Conservation (phyloP, 2,113 vertebrate genomes). For the Sarotherodon lohbergeri region DNA sequence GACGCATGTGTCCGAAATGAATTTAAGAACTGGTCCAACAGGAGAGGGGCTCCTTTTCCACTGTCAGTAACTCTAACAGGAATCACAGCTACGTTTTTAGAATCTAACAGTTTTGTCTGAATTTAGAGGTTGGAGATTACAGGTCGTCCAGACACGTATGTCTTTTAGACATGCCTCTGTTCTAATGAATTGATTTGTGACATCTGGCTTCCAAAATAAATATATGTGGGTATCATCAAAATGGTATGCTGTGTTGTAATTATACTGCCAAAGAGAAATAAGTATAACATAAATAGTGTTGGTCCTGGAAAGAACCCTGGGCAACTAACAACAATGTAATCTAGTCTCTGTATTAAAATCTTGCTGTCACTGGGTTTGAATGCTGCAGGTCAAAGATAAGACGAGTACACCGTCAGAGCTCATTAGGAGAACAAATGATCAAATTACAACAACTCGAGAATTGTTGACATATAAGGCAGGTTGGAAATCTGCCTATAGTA, state of each 20-base stretch:
- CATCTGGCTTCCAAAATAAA: background rate
- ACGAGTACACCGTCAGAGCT: background rate
- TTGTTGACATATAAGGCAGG: background rate
- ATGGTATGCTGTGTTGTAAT: background rate
- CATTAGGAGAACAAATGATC: background rate
- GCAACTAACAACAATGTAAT: background rate
- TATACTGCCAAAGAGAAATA: background rate
- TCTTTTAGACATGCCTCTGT: background rate
- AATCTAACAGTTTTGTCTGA: background rate
- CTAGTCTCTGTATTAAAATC: background rate
- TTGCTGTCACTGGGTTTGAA: background rate
- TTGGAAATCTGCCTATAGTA: background rate
- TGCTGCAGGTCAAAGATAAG: background rate
- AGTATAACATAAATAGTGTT: background rate
- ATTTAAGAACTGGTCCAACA: background rate
- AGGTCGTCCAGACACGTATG: rapidly evolving
- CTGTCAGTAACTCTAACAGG: background rate
- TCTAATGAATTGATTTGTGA: background rate
- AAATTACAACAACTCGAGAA: background rate
- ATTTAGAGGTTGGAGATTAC: background rate
- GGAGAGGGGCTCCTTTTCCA: background rate
- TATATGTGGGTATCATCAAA: background rate
- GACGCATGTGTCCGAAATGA: background rate
- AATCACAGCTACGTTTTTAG: background rate
- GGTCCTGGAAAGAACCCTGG: background rate